phyloP scores from a whole-genome alignment of 2,888 invertebrate genomes.

The Allolobophora icterica region DNA sequence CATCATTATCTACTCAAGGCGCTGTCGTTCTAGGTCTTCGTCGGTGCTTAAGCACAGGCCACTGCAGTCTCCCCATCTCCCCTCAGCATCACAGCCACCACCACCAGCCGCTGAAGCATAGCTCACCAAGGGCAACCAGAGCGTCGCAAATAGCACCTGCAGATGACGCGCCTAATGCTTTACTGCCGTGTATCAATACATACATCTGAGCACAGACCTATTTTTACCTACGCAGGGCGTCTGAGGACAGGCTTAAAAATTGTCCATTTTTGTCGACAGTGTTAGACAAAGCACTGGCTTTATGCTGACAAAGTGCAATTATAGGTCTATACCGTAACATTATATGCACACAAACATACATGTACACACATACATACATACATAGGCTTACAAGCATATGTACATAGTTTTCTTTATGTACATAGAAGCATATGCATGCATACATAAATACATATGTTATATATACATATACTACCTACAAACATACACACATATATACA shows the following conservation, averaged over 20 bases:
- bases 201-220: neutral
- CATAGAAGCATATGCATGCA: no score
- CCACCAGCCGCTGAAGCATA: neutral
- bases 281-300: neutral
- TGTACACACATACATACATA: neutral
- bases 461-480: no score
- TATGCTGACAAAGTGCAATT: neutral
- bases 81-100: neutral
- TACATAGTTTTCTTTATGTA: no score
- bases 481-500: neutral
- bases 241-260: neutral
- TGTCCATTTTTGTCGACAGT: neutral
- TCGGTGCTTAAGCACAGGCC: neutral
- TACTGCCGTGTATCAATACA: neutral
- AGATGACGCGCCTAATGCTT: neutral
- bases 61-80: neutral
- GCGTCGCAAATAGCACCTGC: neutral
- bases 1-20: conserved; percentile 17
- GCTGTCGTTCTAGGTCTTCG: neutral
- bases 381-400: no score
- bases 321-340: neutral
- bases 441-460: neutral
- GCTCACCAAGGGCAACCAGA: neutral
- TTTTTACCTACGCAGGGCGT: neutral
- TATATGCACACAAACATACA: neutral